Base-by-base conservation (phyloP, 2,797 vertebrate species). In the Columba guinea region DNA sequence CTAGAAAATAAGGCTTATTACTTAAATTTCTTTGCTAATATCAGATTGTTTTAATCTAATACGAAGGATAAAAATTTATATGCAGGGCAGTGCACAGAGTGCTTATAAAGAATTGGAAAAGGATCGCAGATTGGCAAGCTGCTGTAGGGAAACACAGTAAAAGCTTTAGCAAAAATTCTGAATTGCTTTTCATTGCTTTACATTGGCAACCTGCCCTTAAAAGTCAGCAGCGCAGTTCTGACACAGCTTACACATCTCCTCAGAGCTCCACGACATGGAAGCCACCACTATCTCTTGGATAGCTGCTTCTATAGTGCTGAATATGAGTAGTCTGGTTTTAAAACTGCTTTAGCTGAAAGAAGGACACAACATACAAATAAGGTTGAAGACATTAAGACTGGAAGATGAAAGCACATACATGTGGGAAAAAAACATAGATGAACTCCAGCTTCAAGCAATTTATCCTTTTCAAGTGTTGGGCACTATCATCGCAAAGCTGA, bases 101-200 rank as follows among this genome's bases (percentile, higher is more conserved):
- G 41, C 46, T 70, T 91, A 63, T 16, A 59, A 89, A 90, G 77
- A 93, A 87, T 3, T 78, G 77, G 63, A 87, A 86, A 88, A 91
- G 51, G 30, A 88, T 7, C 63, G 44, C 44, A 84, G 63, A 79
- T 73, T 67, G 90, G 63, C 67, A 93, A 89, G 59, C n/a, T 86
- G 74, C 58, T 88, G 41, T 49, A 71, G 30, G 48, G 75, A 81
- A 96, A 88, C 39, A 74, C 28, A 5, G 2, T 76, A 88, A 87
- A 83, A 93, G 48, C 87, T 87, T 91, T n/a, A 63, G 67, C 16
- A 94, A 91, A 84, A 94, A 79, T 20, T 79, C 59, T 67, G 70
- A 94, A 81, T 20, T 79, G 67, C 28, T 94, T 95, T 93, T 84
- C 55, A 55, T 34, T 86, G 48, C 59, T 93, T 94, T 91, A 91